Evolutionary conservation across 2,888 invertebrate genomes (phyloP), one percentile per base, ranked within the genome.

Genomic region (Platycnemis pennipes): DNA sequence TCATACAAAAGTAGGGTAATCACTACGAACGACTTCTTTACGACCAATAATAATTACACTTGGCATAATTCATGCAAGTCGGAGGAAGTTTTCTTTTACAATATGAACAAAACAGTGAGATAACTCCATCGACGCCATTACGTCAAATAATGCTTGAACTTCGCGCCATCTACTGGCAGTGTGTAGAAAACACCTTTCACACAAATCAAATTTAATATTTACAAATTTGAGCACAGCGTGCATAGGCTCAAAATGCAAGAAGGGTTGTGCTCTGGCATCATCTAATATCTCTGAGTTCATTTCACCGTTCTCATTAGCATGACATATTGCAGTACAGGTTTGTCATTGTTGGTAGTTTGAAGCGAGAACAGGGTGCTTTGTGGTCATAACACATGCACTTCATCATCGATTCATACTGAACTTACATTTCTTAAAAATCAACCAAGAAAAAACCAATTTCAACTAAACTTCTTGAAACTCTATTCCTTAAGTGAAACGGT

Each of bases 141-240:
- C 94, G 94, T 53, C 53, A 31, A 56, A 13, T 56, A 56, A 42
- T 69, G 63, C 88, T 86, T 94, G 91, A 94, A 94, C 86, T 94
- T 94, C 94, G 94, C 94, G 94, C 94, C 94, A 94, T 94, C 94
- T 94, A 94, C 94, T 94, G 94, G 94, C 94, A 94, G 63, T 86
- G 94, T 42, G 46, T 53, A 85, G 94, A 94, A 94, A 94, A 94
- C 94, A 94, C 94, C 37, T 63, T 63, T 63, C 42, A 91, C 42
- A 63, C 63, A 77, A 77, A 77, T 37, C 77, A 77, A 77, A 77
- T 11, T 77, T 77, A 77, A 7, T 11, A 77, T 63, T 63, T 5
- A 13, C 53, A 11, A 19, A 53, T 53, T 53, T 53, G 4, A 53
- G 2, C n/a, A n/a, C n/a, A n/a, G n/a, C n/a, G n/a, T n/a, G n/a